Percentiles rank a stretch among this genome's conserved stretches.
phyloP scores from a whole-genome alignment of 2,113 vertebrate species.

The Saimiri boliviensis region DNA sequence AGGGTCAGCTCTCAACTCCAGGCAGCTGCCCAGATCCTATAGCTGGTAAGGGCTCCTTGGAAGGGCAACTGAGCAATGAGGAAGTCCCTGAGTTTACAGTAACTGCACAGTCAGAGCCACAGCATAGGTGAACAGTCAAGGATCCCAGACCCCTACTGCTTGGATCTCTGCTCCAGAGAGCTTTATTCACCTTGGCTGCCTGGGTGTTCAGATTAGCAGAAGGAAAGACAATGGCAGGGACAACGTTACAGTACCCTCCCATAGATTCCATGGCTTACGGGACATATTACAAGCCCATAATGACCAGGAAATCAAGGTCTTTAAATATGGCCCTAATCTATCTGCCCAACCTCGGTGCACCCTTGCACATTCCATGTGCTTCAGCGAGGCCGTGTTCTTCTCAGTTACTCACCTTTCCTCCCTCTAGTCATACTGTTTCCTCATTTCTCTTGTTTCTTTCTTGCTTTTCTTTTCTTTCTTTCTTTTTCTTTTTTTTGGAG shows the following conservation, averaged over 20 bases:
- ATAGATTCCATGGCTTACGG: neutral
- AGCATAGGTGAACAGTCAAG: neutral
- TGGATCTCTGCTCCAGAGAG: neutral
- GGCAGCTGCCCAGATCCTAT: neutral
- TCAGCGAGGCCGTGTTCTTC: neutral
- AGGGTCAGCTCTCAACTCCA: neutral
- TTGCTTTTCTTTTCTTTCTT: neutral
- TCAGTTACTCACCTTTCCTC: neutral
- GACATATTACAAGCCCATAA: neutral
- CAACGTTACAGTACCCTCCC: neutral
- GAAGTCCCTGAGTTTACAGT: neutral
- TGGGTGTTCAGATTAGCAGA: neutral
- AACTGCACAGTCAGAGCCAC: neutral
- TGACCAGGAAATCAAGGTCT: neutral
- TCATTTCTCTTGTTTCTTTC: neutral
- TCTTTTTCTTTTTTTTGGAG: no score
- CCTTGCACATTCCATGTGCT: neutral
- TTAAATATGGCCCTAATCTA: neutral
- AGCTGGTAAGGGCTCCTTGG: neutral
- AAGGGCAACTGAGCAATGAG: neutral
- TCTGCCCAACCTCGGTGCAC: neutral
- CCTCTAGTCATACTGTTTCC: neutral
- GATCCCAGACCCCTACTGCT: accelerated
- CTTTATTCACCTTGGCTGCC: neutral
- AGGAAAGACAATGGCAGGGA: neutral